These are phyloP conservation scores for Trimorus sp. DNA, from an alignment of 2,888 invertebrate species.

Conservation along the genomic window DNA sequence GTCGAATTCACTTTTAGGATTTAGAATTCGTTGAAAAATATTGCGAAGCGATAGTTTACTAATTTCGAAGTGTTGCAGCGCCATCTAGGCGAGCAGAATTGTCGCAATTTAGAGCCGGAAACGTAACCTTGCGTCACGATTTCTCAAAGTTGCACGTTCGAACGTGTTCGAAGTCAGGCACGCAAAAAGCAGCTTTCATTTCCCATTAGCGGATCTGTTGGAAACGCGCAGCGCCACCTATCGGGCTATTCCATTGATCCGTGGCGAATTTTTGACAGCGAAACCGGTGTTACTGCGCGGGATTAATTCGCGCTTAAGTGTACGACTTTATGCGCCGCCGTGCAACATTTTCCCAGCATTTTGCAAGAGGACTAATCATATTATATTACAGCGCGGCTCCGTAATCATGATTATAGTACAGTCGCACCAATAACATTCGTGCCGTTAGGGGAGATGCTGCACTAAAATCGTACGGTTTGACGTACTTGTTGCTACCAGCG, in stretches of 20 bases:
- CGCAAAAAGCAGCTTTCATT: background rate
- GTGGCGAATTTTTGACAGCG: conserved; percentile 10
- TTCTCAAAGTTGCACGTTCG: too few relatives aligned
- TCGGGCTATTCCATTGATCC: background rate
- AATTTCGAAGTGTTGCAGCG: too few relatives aligned
- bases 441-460: conserved; percentile 29
- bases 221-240: conserved; percentile 1
- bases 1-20: too few relatives aligned
- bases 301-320: conserved; percentile 36
- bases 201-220: background rate
- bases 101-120: too few relatives aligned
- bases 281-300: conserved; percentile 22
- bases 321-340: conserved; percentile 3
- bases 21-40: too few relatives aligned
- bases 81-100: too few relatives aligned
- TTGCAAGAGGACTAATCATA: conserved; percentile 55
- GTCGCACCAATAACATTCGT: conserved; percentile 42
- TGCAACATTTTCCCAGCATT: conserved; percentile 58
- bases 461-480: conserved; percentile 13
- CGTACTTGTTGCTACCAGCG: too few relatives aligned
- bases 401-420: conserved; percentile 48
- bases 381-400: conserved; percentile 47
- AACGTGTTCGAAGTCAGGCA: too few relatives aligned
- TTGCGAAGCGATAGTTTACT: too few relatives aligned
- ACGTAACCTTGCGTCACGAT: too few relatives aligned